Evolutionary conservation across 1,140 invertebrate species (phyloP), one percentile per base, ranked within the genome.

Genomic region (Rhyacophila brunnea): DNA sequence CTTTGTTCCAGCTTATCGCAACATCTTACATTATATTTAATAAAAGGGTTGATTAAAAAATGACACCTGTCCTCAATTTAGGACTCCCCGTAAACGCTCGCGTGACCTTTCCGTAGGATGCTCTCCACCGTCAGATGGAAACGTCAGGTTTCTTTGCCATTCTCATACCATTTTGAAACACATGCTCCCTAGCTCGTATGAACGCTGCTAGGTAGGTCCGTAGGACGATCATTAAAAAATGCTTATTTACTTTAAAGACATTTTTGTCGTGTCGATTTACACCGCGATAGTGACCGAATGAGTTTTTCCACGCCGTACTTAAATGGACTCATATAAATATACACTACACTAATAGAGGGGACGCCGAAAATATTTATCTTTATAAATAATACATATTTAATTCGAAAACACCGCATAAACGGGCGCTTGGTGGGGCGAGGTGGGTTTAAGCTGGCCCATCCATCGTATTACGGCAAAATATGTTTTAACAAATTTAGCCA

Each of bases 231-330:
- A 62, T 62, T 62, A 62, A 48, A 58, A 58, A 36, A 42, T 53
- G 47, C 44, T 58, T 62, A 54, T 62, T 58, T 62, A 62, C 54
- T 58, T 49, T 58, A 43, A 43, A 53, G 60, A 58, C 59, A 62
- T 58, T 58, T 58, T 51, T 58, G 60, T 62, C 60, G 60, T 62
- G 60, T 58, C 60, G 60, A 62, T 62, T 48, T 48, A 50, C 45
- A 52, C 47, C 46, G 49, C 44, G 60, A 62, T 62, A 62, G 38
- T 23, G 42, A 5, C 34, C 17, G 53, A 35, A 54, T 42, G 58
- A 42, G 51, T 54, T 55, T 60, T 42, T 60, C 54, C 60, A 62
- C 54, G 53, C 60, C 42, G 58, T 13, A 40, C 35, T 47, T 62
- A 57, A 57, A 57, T 57, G 54, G 34, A 46, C 44, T 46, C 1